Evolutionary conservation across 2,797 vertebrate genomes (phyloP), one percentile per base, ranked within the genome.

Genomic region (Hippoglossus hippoglossus): DNA sequence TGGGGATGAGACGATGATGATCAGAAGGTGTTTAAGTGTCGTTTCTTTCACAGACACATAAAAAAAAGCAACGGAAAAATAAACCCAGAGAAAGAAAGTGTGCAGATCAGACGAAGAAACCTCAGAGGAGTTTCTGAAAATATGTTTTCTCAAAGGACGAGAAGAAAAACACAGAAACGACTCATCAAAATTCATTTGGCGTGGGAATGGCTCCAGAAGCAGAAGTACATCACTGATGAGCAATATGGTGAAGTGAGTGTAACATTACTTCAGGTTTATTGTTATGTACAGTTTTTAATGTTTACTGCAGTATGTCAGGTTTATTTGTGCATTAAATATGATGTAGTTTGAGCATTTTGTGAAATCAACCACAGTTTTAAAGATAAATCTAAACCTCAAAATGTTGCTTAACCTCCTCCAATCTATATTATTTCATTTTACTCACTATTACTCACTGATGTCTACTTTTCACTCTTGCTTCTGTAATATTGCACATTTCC

Each of bases 71-170:
- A 11, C 2, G 3, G 12, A 3, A 13, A 39, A 39, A 3, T 4
- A 12, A 39, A 13, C 3, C 36, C 12, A 39, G 36, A 39, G 36
- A 13, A 39, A 31, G 11, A 39, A 39, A 12, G 10, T 36, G 34
- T 11, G 11, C 1, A 53, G 62, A 58, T 64, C 39, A 67, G 52
- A 61, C 18, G 5, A 39, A 67, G 34, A 63, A 73, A 58, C 2
- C 54, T 49, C 57, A 41, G 4, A 75, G 63, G 67, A 77, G 54
- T 0, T 12, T 73, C 57, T 69, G 24, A 69, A 72, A 74, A 81
- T 56, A 61, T 59, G 25, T 34, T 31, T 7, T 53, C 46, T 22
- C 11, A 49, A 58, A 75, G 46, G 64, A 74, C 6, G 10, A 72
- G 25, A 4, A 64, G 9, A 6, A 71, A 47, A 73, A 46, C 1